Conservation (phyloP, 2,113 vertebrate species). For the Sinosuthora webbiana region DNA sequence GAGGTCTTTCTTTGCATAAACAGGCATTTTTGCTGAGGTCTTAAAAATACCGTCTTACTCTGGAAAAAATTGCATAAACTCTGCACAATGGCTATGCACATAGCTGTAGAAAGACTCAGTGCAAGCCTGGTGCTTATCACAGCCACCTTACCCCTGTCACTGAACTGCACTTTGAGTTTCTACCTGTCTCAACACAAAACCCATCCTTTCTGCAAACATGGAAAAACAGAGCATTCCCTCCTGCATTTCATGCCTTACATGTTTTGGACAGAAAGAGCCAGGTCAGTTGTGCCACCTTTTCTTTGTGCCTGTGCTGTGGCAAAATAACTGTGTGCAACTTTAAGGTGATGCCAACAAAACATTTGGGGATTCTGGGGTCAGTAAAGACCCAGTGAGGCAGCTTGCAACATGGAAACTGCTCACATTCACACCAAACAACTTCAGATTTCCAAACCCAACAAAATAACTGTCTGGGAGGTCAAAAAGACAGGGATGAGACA, state of each 20-base stretch:
- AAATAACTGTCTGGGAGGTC: neutral
- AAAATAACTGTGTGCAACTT: neutral
- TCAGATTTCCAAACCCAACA: neutral
- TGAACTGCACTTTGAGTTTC: neutral
- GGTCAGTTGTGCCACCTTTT: rapidly evolving
- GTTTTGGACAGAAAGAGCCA: neutral
- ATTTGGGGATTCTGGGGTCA: neutral
- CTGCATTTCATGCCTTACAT: neutral
- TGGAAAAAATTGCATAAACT: neutral
- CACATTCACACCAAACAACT: neutral
- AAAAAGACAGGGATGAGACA: neutral
- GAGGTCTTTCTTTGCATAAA: constrained; percentile 12
- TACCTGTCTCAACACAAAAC: neutral
- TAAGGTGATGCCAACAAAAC: neutral
- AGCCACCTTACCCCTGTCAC: neutral
- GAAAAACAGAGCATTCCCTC: neutral
- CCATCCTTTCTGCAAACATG: neutral
- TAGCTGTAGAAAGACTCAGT: neutral
- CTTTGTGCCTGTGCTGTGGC: no score
- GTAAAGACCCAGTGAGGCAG: neutral
- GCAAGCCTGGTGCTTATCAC: rapidly evolving
- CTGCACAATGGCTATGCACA: neutral
- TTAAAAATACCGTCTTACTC: neutral
- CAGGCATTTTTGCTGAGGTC: constrained; percentile 1
- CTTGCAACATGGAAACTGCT: neutral